Percentiles rank a stretch among this genome's conserved stretches.
Evolutionary conservation across 2,113 vertebrate species (phyloP).

Genomic region (Vulpes ferrilata): DNA sequence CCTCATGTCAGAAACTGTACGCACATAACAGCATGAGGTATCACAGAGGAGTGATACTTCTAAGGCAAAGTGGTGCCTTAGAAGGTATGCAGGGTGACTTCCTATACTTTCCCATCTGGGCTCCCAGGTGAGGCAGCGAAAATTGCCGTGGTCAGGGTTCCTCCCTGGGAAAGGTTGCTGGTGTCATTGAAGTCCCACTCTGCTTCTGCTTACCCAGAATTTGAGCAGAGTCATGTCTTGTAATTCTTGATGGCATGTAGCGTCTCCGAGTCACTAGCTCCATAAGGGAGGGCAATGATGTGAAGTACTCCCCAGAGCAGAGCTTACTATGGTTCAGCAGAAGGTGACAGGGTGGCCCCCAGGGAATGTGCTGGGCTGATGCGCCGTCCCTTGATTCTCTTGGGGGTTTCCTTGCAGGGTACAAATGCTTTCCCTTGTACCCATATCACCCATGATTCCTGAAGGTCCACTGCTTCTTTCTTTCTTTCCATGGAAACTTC

Average conservation of each 20-base stretch:
- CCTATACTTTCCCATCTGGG: neutral
- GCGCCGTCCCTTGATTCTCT: neutral
- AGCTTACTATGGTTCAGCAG: slow-evolving; percentile 51
- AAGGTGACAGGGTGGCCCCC: slow-evolving; percentile 20
- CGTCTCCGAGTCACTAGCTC: slow-evolving; percentile 63
- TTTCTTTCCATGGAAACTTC: neutral
- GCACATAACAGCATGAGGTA: neutral
- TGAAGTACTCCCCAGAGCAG: slow-evolving; percentile 57
- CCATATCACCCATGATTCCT: neutral
- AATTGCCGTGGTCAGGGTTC: neutral
- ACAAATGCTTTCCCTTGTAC: slow-evolving; percentile 1
- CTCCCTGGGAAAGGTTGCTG: neutral
- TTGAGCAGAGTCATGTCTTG: neutral
- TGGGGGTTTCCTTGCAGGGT: neutral
- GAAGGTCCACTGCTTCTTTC: neutral
- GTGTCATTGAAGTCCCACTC: neutral
- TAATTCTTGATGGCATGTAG: slow-evolving; percentile 27
- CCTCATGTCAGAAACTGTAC: neutral
- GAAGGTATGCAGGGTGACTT: neutral
- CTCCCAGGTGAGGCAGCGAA: neutral
- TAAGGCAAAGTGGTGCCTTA: neutral
- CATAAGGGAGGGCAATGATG: slow-evolving; percentile 56
- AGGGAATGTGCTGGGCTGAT: slow-evolving; percentile 21
- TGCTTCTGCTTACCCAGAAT: slow-evolving; percentile 17
- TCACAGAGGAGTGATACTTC: neutral